A percentile compares a stretch with the other conserved stretches of the same genome.
Evolutionary conservation across 30 jellyfish, hydroid and myxozoan genomes (phyloP).

Genomic region (Turritopsis rubra): DNA sequence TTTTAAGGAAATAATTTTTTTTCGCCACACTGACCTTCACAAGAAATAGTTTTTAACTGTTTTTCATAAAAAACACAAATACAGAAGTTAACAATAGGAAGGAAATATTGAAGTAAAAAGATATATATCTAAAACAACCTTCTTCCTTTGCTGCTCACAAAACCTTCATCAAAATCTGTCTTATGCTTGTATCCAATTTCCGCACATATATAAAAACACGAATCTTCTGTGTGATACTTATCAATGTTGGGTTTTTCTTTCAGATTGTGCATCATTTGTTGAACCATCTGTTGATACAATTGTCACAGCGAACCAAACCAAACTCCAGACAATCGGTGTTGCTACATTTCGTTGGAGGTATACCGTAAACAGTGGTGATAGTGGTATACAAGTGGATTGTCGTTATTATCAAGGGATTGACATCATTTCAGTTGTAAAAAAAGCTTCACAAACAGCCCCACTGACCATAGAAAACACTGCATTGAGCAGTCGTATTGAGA

Average conservation of each 20-base stretch:
- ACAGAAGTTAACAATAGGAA: no score
- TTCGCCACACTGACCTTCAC: no score
- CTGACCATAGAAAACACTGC: neutral
- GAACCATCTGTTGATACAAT: neutral
- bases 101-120: no score
- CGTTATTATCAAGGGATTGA: constrained; percentile 8
- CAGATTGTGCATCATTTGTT: neutral
- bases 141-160: no score
- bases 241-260: neutral
- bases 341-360: neutral
- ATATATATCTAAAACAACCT: no score
- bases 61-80: no score
- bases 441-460: constrained; percentile 10
- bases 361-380: neutral
- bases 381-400: neutral
- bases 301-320: neutral
- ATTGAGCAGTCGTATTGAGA: neutral
- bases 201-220: neutral
- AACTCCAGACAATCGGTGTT: neutral
- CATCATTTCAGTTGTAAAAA: no score
- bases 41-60: no score
- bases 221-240: no score
- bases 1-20: neutral
- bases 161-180: no score
- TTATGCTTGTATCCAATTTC: neutral